phyloP scores from a whole-genome alignment of 1,140 invertebrate species.

The Nebria ingens region DNA sequence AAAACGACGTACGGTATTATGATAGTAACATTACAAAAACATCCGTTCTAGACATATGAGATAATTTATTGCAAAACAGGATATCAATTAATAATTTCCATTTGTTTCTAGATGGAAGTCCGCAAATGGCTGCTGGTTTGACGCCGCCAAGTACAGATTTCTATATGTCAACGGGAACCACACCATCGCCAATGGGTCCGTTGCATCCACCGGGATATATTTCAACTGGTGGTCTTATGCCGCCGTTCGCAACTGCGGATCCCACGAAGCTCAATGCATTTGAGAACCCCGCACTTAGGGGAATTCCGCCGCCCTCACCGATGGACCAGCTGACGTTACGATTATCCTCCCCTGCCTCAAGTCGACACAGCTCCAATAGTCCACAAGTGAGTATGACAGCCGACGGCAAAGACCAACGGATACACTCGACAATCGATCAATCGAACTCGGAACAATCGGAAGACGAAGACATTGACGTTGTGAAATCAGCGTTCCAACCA shows the following conservation, averaged over 20 bases:
- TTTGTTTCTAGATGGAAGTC: slow-evolving; percentile 28
- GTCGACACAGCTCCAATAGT: slow-evolving; percentile 22
- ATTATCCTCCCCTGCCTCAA: slow-evolving; percentile 25
- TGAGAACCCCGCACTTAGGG: slow-evolving; percentile 12
- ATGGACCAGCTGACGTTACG: slow-evolving; percentile 24
- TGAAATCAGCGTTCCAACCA: slow-evolving; percentile 60
- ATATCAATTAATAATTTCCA: not conserved
- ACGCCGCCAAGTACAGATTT: slow-evolving; percentile 33
- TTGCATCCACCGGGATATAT: slow-evolving; percentile 26
- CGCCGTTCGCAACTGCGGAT: slow-evolving; percentile 13
- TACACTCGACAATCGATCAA: slow-evolving; percentile 51
- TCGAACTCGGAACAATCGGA: slow-evolving; percentile 43
- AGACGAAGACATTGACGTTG: slow-evolving; percentile 59
- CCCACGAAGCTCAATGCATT: slow-evolving; percentile 18
- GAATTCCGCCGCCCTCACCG: slow-evolving; percentile 15
- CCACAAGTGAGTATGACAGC: slow-evolving; percentile 16
- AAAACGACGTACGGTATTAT: too few species aligned
- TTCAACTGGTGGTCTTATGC: slow-evolving; percentile 14
- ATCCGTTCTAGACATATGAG: too few species aligned
- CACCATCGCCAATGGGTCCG: slow-evolving; percentile 34
- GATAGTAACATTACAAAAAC: too few species aligned
- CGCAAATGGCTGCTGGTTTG: slow-evolving; percentile 33
- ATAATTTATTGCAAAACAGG: too few species aligned
- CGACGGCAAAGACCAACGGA: slow-evolving; percentile 36
- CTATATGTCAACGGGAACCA: slow-evolving; percentile 35